Evolutionary conservation across 2,113 vertebrate species (phyloP), one percentile per base, ranked within the genome.

Genomic region (Mustela nigripes): DNA sequence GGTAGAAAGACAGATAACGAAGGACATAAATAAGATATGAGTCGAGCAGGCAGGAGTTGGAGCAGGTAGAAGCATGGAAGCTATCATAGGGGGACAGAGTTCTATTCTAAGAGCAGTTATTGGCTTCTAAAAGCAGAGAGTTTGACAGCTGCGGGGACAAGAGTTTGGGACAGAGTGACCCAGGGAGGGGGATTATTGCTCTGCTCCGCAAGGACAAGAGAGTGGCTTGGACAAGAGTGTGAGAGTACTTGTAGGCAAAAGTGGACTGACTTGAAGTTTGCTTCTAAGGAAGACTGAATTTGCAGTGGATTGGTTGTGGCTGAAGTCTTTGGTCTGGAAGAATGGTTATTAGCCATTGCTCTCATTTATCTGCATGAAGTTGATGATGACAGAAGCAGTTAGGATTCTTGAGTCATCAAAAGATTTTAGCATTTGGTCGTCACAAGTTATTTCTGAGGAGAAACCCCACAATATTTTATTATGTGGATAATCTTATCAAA

Each of bases 21-120:
- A 85, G 42, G 48, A 92, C 81, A 62, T 69, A 91, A 93, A 76
- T 74, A 79, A 83, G 48, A n/a, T 8, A 45, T 58, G 42, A 92
- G 22, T 24, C 74, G 3, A 78, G 11, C 11, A 53, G 33, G 21
- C 11, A 85, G 18, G 39, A 58, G 15, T 39, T 39, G 67, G 50
- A 89, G 9, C 7, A 71, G 79, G 8, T 39, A 48, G 45, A 92
- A 73, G 69, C 33, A 15, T 96, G 19, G 48, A 73, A 48, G 1
- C 11, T 26, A 31, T 76, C 28, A 50, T 3, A n/a, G 45, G 50
- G 4, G 82, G 24, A 10, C 14, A 16, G 26, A 31, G 36, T 78
- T 96, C 92, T 89, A 89, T 78, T 94, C 56, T 42, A 50, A 63
- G 26, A 89, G 26, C 16, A 89, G 5, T 12, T 24, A 26, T 2